A percentile compares a stretch with the other conserved stretches of the same genome.
These are phyloP conservation scores for Ganaspis brasiliensis DNA, from an alignment of 2,888 invertebrate species.

Conservation along the genomic window DNA sequence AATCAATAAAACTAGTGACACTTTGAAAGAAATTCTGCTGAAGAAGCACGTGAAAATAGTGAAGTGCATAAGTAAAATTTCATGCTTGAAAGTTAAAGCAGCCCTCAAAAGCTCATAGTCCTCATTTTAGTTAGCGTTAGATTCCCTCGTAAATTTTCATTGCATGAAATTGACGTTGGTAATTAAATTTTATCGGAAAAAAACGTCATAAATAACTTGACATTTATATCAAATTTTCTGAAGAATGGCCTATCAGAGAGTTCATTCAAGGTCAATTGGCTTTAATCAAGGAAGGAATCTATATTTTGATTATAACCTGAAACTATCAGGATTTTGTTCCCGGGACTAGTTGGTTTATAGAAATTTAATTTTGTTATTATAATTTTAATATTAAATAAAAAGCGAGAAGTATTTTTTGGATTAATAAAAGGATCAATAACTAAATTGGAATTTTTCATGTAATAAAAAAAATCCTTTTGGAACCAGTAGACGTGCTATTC, in stretches of 20 bases:
- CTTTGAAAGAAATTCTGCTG: background rate
- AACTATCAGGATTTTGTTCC: too few species aligned
- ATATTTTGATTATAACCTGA: background rate
- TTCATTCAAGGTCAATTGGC: slow-evolving; percentile 9
- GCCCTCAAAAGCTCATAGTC: background rate
- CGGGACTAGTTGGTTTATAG: too few species aligned
- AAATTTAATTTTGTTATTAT: too few species aligned
- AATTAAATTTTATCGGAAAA: slow-evolving; percentile 23
- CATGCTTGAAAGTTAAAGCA: slow-evolving; percentile 5
- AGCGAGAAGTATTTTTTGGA: too few species aligned
- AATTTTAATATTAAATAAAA: too few species aligned
- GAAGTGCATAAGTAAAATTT: background rate
- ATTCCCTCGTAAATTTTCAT: slow-evolving; percentile 31
- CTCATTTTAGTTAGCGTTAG: slow-evolving; percentile 14
- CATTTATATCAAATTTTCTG: slow-evolving; percentile 7
- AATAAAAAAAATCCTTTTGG: too few species aligned
- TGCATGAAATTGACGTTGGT: slow-evolving; percentile 3
- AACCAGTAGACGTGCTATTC: too few species aligned
- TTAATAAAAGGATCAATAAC: too few species aligned
- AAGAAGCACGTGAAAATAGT: background rate
- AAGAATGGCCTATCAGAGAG: slow-evolving; percentile 18
- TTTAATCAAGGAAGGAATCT: background rate
- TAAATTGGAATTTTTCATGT: too few species aligned
- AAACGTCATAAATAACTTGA: slow-evolving; percentile 23
- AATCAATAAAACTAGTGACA: background rate